Percentiles rank a stretch among this genome's conserved stretches.
Conservation (phyloP, 2,797 vertebrate species). For the Microhierax caerulescens region DNA sequence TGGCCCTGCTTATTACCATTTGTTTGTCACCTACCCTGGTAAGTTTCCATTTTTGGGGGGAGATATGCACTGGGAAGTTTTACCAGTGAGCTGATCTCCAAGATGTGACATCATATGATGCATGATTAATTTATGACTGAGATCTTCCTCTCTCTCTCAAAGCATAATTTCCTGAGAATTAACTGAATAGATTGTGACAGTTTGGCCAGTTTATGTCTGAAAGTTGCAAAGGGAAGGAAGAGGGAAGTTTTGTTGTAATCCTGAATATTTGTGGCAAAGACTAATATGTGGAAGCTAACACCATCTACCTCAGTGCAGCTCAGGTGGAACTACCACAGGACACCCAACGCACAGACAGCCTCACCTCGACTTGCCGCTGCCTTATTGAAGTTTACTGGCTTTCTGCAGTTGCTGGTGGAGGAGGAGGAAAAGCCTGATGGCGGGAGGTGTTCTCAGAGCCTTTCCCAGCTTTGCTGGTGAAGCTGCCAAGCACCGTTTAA, state of each 20-base stretch:
- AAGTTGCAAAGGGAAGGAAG: background rate
- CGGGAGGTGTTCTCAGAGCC: background rate
- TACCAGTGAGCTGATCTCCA: background rate
- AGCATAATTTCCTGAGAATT: background rate
- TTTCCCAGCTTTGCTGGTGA: background rate
- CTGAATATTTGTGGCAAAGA: background rate
- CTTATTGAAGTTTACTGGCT: background rate
- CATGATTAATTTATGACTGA: background rate
- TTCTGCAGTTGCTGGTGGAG: background rate
- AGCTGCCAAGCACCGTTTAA: background rate
- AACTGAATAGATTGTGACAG: background rate
- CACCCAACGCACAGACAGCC: background rate
- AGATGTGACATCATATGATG: background rate
- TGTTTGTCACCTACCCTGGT: background rate
- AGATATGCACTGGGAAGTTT: background rate
- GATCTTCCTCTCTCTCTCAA: background rate
- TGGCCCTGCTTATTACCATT: background rate
- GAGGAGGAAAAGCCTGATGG: background rate
- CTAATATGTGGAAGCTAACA: fast-evolving
- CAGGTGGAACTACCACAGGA: background rate
- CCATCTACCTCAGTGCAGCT: background rate
- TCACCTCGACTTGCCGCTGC: background rate
- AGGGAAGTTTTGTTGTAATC: background rate
- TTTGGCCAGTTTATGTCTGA: background rate
- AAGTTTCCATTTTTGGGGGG: background rate